These are phyloP conservation scores for Amphipyra tragopoginis DNA, from an alignment of 2,888 invertebrate genomes.

Conservation along the genomic window DNA sequence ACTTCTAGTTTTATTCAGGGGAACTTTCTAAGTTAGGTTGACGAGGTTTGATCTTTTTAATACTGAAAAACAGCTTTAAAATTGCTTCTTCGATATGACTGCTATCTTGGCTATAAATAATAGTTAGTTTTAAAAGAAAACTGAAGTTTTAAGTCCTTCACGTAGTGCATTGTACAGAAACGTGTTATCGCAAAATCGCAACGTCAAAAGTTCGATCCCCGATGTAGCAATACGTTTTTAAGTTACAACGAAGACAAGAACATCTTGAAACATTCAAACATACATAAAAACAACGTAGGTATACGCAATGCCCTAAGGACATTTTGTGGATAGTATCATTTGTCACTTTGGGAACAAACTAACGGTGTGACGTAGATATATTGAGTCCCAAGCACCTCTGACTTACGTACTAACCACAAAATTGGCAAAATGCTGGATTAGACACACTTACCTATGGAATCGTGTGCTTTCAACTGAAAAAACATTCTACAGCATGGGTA, in stretches of 20 bases:
- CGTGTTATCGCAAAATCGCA: slow-evolving; percentile 38
- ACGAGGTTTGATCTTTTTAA: too few relatives aligned
- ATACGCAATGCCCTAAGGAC: slow-evolving; percentile 4
- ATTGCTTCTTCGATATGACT: too few relatives aligned
- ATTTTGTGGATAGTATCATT: slow-evolving; percentile 8
- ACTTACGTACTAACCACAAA: too few relatives aligned
- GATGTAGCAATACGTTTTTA: slow-evolving; percentile 22
- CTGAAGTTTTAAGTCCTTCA: slow-evolving; percentile 32
- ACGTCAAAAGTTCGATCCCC: slow-evolving; percentile 17
- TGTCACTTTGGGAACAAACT: slow-evolving; percentile 15
- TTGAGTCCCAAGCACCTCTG: slow-evolving; percentile 6
- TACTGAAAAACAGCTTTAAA: too few relatives aligned
- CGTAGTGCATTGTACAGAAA: slow-evolving; percentile 32
- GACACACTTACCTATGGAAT: too few relatives aligned
- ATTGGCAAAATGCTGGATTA: too few relatives aligned
- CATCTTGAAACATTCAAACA: slow-evolving; percentile 13
- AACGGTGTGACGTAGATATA: slow-evolving; percentile 24
- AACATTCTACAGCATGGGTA: too few relatives aligned
- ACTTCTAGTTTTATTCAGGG: background rate
- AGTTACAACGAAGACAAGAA: slow-evolving; percentile 20
- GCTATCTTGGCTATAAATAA: slow-evolving; percentile 18
- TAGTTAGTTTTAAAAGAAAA: slow-evolving; percentile 32
- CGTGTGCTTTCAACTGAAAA: too few relatives aligned
- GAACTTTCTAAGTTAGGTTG: too few relatives aligned
- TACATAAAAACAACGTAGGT: slow-evolving; percentile 2